Percentiles rank a stretch among this genome's conserved stretches.
phyloP scores from a whole-genome alignment of 2,113 vertebrate genomes.

The Gobio gobio region DNA sequence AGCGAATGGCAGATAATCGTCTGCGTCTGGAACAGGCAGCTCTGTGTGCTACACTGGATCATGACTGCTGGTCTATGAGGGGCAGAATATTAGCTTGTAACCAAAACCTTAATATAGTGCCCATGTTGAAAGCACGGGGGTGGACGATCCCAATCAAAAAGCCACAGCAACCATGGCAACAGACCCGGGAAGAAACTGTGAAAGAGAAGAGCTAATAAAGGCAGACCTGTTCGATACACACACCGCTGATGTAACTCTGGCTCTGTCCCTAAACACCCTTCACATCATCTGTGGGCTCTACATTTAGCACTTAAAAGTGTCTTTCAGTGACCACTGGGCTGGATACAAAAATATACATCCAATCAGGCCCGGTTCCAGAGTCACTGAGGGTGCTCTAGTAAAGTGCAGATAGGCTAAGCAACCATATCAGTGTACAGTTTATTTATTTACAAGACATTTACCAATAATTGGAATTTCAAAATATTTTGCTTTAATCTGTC shows the following conservation, averaged over 20 bases:
- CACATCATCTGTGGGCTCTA: slow-evolving; percentile 42
- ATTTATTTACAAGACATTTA: too few relatives aligned
- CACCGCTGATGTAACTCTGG: slow-evolving; percentile 40
- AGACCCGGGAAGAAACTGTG: slow-evolving; percentile 43
- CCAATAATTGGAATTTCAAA: too few relatives aligned
- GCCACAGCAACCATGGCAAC: slow-evolving; percentile 63
- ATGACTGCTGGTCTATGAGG: not conserved
- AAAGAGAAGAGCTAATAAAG: slow-evolving; percentile 30
- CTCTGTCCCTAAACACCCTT: slow-evolving; percentile 49
- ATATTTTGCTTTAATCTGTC: too few relatives aligned
- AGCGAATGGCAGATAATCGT: not conserved
- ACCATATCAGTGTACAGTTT: too few relatives aligned
- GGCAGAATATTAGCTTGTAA: slow-evolving; percentile 29
- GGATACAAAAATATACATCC: too few relatives aligned
- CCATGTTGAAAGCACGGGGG: slow-evolving; percentile 29
- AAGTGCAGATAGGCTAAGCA: too few relatives aligned
- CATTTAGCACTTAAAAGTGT: slow-evolving; percentile 34
- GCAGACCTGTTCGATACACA: slow-evolving; percentile 1
- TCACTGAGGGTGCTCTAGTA: too few relatives aligned
- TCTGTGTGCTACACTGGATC: not conserved
- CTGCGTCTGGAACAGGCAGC: too few relatives aligned
- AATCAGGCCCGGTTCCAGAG: too few relatives aligned
- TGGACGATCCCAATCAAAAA: slow-evolving; percentile 50
- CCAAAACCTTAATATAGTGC: slow-evolving; percentile 15
- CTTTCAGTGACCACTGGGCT: slow-evolving; percentile 8